Evolutionary conservation across 2,797 vertebrate genomes (phyloP).

Genomic region (Caiman crocodilus): DNA sequence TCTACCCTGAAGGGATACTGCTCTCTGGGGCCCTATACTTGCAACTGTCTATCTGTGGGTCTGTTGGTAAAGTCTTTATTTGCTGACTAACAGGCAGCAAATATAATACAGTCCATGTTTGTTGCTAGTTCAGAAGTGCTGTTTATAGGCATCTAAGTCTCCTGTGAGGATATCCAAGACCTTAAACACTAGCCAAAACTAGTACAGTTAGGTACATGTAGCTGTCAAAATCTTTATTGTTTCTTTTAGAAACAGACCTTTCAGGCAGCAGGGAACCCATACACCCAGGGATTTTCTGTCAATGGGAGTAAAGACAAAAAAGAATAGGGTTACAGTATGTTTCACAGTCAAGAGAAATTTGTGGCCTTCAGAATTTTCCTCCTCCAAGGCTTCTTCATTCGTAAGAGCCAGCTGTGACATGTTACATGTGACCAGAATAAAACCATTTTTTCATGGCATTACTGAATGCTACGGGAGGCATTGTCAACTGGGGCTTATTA

Average conservation of each 20-base stretch:
- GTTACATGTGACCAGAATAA: no score
- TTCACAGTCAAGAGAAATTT: background rate
- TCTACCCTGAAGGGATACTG: no score
- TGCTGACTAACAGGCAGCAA: background rate
- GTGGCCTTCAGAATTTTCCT: background rate
- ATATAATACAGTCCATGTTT: background rate
- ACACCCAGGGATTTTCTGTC: background rate
- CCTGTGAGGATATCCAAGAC: background rate
- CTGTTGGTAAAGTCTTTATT: background rate
- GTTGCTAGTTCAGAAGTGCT: no score
- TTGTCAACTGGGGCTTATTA: background rate
- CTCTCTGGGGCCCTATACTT: background rate
- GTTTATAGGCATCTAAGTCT: background rate
- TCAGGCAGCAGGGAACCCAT: background rate
- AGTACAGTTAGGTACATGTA: background rate
- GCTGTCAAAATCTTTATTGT: background rate
- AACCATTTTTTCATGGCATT: background rate
- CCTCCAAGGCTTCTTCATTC: background rate
- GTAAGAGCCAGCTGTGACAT: background rate
- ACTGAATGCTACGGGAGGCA: background rate
- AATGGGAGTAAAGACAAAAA: background rate
- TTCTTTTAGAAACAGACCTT: background rate
- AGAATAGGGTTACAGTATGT: background rate
- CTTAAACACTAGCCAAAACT: background rate
- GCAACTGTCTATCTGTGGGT: background rate